These are phyloP conservation scores for Tautogolabrus adspersus DNA, from an alignment of 2,113 vertebrate genomes.

Conservation along the genomic window DNA sequence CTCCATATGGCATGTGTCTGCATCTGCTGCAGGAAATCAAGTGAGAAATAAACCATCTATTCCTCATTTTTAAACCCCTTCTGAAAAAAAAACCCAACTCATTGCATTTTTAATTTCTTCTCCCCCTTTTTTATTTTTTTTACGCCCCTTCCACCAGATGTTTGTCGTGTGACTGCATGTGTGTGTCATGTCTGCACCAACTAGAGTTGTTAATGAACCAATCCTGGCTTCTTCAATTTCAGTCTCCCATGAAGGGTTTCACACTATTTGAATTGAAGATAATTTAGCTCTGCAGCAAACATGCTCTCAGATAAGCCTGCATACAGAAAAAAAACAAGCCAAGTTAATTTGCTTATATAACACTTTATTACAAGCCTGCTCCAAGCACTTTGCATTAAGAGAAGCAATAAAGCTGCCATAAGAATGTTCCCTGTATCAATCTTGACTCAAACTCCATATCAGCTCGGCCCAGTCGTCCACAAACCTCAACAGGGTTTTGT, in stretches of 20 bases:
- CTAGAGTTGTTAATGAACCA: not conserved
- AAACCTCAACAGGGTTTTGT: constrained; percentile 7
- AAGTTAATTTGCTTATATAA: constrained; percentile 19
- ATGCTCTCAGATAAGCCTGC: not conserved
- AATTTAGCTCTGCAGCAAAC: constrained; percentile 8
- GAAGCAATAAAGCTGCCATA: constrained; percentile 22
- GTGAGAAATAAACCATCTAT: constrained; percentile 53
- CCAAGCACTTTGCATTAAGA: constrained; percentile 22
- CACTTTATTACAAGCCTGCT: constrained; percentile 13
- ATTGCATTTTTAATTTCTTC: constrained; percentile 32
- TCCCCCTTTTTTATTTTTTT: not conserved
- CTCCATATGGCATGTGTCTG: constrained; percentile 50
- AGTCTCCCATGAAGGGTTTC: constrained; percentile 3
- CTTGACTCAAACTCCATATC: not conserved
- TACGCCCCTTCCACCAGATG: constrained; percentile 44
- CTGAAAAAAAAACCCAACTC: constrained; percentile 3
- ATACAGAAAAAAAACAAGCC: constrained; percentile 2
- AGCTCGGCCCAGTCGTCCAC: not conserved
- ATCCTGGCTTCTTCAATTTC: constrained; percentile 8
- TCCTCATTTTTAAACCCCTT: not conserved
- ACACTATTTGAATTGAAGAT: constrained; percentile 10
- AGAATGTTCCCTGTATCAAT: not conserved
- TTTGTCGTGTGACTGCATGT: constrained; percentile 8
- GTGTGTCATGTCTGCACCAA: constrained; percentile 10
- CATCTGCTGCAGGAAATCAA: constrained; percentile 63